Evolutionary conservation across 2,888 invertebrate genomes (phyloP).

Genomic region (Lasioglossum figueresi): DNA sequence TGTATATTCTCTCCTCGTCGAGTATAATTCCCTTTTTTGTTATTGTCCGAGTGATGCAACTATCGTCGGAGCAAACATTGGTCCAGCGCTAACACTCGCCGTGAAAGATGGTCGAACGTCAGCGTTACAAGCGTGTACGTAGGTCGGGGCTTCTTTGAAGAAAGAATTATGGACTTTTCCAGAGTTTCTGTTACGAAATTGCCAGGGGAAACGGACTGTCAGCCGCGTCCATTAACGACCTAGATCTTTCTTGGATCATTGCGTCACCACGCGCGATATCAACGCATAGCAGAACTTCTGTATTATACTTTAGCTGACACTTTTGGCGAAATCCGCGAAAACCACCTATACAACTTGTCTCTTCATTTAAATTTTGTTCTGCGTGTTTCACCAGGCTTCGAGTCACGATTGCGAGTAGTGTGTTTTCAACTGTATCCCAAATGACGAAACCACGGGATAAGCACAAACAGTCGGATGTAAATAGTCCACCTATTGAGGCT

Average conservation of each 20-base stretch:
- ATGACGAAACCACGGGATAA: neutral
- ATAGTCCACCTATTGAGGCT: neutral
- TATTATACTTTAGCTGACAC: neutral
- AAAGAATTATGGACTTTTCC: neutral
- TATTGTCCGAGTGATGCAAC: slow-evolving; percentile 14
- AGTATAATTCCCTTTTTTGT: slow-evolving; percentile 1
- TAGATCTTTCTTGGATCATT: neutral
- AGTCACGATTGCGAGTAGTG: neutral
- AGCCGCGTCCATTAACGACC: neutral
- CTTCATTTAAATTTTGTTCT: neutral
- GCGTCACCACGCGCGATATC: neutral
- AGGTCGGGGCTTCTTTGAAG: slow-evolving; percentile 6
- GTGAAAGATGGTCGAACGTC: neutral
- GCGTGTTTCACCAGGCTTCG: neutral
- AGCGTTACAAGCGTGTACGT: neutral
- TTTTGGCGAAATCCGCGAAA: neutral
- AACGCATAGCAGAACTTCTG: neutral
- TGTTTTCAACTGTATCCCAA: neutral
- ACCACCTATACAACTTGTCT: neutral
- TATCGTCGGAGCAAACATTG: neutral
- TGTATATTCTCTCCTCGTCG: neutral
- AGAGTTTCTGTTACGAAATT: slow-evolving; percentile 17
- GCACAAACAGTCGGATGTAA: neutral
- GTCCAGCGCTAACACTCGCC: slow-evolving; percentile 19
- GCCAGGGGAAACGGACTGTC: neutral